Evolutionary conservation across 2,888 invertebrate species (phyloP).

Genomic region (Biston betularia): DNA sequence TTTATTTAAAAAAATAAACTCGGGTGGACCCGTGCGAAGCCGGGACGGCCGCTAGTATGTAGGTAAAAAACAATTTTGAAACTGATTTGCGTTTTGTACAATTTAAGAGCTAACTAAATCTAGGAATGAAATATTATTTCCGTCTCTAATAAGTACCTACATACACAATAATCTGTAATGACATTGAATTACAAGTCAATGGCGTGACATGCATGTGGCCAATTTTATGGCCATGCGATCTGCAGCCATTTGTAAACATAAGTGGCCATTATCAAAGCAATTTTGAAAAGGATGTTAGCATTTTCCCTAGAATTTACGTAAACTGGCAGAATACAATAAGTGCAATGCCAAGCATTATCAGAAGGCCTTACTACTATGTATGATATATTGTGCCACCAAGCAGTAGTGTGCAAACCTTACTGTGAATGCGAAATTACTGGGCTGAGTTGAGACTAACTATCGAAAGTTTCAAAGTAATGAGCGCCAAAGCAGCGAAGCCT

Average conservation of each 20-base stretch:
- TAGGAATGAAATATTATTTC: not conserved
- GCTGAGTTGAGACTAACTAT: too few species aligned
- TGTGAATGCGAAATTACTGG: too few species aligned
- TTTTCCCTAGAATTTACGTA: not conserved
- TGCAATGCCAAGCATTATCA: not conserved
- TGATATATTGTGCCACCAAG: too few species aligned
- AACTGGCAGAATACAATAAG: not conserved
- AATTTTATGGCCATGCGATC: constrained; percentile 1
- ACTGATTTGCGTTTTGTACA: too few species aligned
- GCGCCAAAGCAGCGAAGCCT: too few species aligned
- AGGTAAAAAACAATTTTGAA: too few species aligned
- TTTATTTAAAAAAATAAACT: too few species aligned
- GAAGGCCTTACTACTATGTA: not conserved
- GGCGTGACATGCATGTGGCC: not conserved
- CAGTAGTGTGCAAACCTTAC: too few species aligned
- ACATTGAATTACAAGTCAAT: not conserved
- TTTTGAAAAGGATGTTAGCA: not conserved
- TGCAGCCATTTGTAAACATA: constrained; percentile 2
- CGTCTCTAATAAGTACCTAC: too few species aligned
- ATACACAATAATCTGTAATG: not conserved
- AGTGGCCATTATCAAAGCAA: not conserved
- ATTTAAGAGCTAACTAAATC: not conserved
- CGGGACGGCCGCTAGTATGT: too few species aligned
- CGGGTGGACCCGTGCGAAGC: too few species aligned
- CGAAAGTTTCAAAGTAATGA: too few species aligned